Evolutionary conservation across 2,888 invertebrate species (phyloP).

Genomic region (Lasioglossum leucozonium): DNA sequence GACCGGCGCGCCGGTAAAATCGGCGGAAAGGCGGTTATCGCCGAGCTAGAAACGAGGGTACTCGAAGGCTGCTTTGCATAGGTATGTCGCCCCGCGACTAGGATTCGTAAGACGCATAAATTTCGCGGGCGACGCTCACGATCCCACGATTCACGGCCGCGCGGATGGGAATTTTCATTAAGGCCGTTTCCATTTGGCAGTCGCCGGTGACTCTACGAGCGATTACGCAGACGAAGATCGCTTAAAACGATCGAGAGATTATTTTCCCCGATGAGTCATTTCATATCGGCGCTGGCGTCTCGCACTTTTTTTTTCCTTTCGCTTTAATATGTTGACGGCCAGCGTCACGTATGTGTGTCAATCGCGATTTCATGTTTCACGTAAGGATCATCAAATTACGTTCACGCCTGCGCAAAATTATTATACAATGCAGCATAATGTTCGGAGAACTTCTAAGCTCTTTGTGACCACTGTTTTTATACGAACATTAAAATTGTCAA

Average conservation of each 20-base stretch:
- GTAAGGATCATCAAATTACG: background rate
- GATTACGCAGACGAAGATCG: background rate
- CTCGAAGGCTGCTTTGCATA: constrained; percentile 60
- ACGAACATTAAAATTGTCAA: no score
- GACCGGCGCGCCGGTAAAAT: constrained; percentile 30
- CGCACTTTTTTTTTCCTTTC: background rate
- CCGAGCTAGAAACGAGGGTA: constrained; percentile 41
- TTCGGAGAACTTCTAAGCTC: background rate
- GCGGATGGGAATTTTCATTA: constrained; percentile 66
- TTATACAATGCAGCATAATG: no score
- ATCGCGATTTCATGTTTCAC: background rate
- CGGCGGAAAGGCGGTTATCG: constrained; percentile 39
- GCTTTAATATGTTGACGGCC: background rate
- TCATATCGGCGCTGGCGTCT: background rate
- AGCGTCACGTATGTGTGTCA: background rate
- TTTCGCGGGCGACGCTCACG: constrained; percentile 54
- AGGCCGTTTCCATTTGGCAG: constrained; percentile 64
- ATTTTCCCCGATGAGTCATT: background rate
- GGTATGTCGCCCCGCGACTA: constrained; percentile 57
- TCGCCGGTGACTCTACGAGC: constrained; percentile 21
- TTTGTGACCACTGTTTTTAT: background rate
- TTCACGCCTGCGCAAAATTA: background rate
- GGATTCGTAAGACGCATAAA: constrained; percentile 63
- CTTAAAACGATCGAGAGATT: background rate
- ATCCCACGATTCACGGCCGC: constrained; percentile 56